Percentiles rank a stretch among this genome's conserved stretches.
phyloP scores from a whole-genome alignment of 2,797 vertebrate genomes.

The Coregonus ussuriensis region DNA sequence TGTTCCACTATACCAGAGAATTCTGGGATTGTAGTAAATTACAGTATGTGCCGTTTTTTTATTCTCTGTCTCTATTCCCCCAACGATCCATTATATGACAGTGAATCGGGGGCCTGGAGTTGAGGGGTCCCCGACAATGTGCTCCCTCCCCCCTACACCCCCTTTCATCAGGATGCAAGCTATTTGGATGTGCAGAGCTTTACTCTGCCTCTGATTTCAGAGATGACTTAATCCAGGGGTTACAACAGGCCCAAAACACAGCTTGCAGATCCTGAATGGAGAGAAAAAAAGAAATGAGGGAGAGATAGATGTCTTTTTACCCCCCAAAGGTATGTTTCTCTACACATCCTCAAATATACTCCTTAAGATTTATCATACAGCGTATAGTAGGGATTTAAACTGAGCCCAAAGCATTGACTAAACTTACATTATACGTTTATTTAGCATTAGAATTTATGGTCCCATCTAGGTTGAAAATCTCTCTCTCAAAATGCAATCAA shows the following conservation, averaged over 20 bases:
- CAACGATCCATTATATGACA: constrained; percentile 77
- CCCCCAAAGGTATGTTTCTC: constrained; percentile 50
- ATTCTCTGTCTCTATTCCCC: constrained; percentile 59
- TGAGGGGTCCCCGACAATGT: constrained; percentile 50
- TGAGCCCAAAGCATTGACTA: neutral
- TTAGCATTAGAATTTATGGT: too few species aligned
- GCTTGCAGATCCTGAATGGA: constrained; percentile 20
- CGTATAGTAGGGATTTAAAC: neutral
- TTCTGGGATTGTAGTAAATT: constrained; percentile 72
- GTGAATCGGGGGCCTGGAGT: constrained; percentile 70
- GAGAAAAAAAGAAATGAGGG: constrained; percentile 24
- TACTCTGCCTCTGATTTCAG: constrained; percentile 62
- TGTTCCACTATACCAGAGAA: constrained; percentile 66
- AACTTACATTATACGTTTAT: too few species aligned
- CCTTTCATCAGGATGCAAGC: constrained; percentile 64
- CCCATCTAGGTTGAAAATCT: too few species aligned
- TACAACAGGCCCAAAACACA: constrained; percentile 15
- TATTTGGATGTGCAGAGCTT: constrained; percentile 64
- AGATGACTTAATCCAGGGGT: constrained; percentile 70
- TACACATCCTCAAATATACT: neutral
- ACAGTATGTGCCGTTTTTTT: constrained; percentile 61
- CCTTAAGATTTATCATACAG: neutral
- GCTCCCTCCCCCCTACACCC: too few species aligned
- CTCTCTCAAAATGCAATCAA: too few species aligned
- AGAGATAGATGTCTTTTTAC: constrained; percentile 39